Evolutionary conservation across 2,888 invertebrate species (phyloP), one percentile per base, ranked within the genome.

Genomic region (Chrysolina americana): DNA sequence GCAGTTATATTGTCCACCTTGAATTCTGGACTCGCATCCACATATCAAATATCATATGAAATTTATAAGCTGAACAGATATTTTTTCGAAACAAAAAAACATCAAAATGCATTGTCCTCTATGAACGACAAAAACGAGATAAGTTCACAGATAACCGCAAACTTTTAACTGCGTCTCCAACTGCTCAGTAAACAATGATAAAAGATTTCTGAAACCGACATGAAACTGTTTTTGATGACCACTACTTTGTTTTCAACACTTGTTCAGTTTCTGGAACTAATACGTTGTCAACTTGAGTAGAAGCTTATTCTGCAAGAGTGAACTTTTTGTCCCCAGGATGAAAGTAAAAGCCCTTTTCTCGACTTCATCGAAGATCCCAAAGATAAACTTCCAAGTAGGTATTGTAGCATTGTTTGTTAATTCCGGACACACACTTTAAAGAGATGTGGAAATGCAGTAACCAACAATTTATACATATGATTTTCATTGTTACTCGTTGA

Each of bases 271-370:
- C 28, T 23, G 28, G 59, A 23, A 15, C 28, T 59, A 59, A 59
- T 36, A n/a, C 59, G 28, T 19, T 19, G 53, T 11, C 21, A 53
- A 53, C 17, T 59, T 59, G 59, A 5, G 19, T n/a, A 2, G 44
- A 9, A 50, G 59, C 59, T 59, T 59, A 59, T 59, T 59, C 59
- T 28, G 28, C 59, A 28, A 59, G 59, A 59, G 59, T 59, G 28
- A 59, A 59, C 59, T 59, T 59, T n/a, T 59, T 59, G 59, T 59
- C 15, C 8, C 28, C n/a, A n/a, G n/a, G 59, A 59, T 59, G n/a
- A 59, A 28, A 59, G 28, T 59, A 59, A 59, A 59, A 59, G 59
- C 23, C 28, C 59, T 28, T 3, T 59, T 59, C n/a, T n/a, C 23
- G 15, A 59, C 59, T 59, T 28, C 11, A 53, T 21, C 17, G 21